Evolutionary conservation across 2,113 vertebrate species (phyloP), one percentile per base, ranked within the genome.

Genomic region (Clarias gariepinus): DNA sequence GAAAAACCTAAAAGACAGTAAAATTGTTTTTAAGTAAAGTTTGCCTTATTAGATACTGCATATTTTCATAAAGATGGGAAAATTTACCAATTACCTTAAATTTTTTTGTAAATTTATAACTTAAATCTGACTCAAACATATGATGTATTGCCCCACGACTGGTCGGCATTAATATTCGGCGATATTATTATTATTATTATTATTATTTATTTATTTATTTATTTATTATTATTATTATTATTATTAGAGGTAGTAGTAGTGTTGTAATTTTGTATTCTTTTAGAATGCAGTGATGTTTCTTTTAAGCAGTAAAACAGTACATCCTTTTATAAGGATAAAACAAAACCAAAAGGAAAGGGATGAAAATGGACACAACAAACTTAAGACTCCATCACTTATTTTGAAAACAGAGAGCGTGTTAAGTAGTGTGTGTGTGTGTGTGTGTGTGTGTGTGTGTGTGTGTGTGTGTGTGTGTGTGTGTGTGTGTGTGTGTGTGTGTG

Each of bases 311-410:
- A 78, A 61, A 64, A 58, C 73, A 74, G 25, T 15, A 19, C 47
- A 85, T 88, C 71, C 85, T 85, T 85, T 88, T 57, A 82, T 53
- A 53, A 86, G 58, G 85, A 87, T 83, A 74, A 87, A 79, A 85
- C 86, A 85, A 88, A 84, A 36, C 87, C 82, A 85, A 86, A 61
- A 83, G 25, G 84, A 73, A 79, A 82, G 77, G 79, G 57, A 63
- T 41, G 30, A 82, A 86, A 86, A 88, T 21, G 55, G 79, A 88
- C 66, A 82, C 88, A 81, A 84, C 84, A 76, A 74, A 63, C 83
- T 88, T 52, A 68, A 90, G 63, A 84, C 87, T 77, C 63, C 60
- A 84, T 85, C 85, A 83, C 90, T 92, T 77, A 88, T 74, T 77
- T 53, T 47, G 61, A 87, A 61, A 77, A 81, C 55, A 61, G 84